Evolutionary conservation across 1,140 invertebrate genomes (phyloP).

Genomic region (Coelopa frigida): DNA sequence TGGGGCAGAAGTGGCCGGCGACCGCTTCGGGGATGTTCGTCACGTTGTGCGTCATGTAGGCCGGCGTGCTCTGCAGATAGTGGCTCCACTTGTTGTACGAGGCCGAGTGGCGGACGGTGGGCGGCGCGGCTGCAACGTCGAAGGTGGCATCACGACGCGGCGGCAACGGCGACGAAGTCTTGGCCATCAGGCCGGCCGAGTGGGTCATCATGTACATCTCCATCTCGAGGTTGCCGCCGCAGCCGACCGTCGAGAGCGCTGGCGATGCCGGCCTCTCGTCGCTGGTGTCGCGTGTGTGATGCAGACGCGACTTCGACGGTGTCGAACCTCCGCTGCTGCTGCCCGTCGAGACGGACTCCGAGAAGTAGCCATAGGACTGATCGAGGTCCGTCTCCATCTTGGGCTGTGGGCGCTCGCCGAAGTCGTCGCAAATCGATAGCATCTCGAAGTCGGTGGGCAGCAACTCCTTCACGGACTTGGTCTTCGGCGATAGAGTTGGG

Average conservation of each 20-base stretch:
- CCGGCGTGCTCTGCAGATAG: slow-evolving; percentile 31
- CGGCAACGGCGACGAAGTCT: slow-evolving; percentile 34
- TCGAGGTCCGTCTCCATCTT: background rate
- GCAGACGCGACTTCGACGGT: background rate
- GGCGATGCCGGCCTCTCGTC: no score
- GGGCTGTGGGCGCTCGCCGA: slow-evolving; percentile 4
- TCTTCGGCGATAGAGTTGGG: background rate
- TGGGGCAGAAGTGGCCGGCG: slow-evolving; percentile 35
- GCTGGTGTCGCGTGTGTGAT: slow-evolving; percentile 1
- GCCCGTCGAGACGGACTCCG: slow-evolving; percentile 8
- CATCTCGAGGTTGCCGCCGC: slow-evolving; percentile 24
- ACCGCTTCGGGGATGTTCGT: slow-evolving; percentile 38
- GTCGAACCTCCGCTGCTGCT: background rate
- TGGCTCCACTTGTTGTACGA: slow-evolving; percentile 37
- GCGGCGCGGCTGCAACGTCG: background rate
- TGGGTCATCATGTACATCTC: slow-evolving; percentile 41
- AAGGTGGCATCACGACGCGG: slow-evolving; percentile 12
- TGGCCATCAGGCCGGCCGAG: slow-evolving; percentile 31
- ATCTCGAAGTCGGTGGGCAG: background rate
- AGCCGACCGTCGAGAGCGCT: no score
- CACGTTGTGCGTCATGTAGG: slow-evolving; percentile 35
- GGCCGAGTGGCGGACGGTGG: background rate
- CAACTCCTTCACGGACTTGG: background rate
- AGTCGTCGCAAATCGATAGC: slow-evolving; percentile 9
- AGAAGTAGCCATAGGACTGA: slow-evolving; percentile 12